phyloP scores from a whole-genome alignment of 2,797 vertebrate genomes.

The Mionectes olivaceus region DNA sequence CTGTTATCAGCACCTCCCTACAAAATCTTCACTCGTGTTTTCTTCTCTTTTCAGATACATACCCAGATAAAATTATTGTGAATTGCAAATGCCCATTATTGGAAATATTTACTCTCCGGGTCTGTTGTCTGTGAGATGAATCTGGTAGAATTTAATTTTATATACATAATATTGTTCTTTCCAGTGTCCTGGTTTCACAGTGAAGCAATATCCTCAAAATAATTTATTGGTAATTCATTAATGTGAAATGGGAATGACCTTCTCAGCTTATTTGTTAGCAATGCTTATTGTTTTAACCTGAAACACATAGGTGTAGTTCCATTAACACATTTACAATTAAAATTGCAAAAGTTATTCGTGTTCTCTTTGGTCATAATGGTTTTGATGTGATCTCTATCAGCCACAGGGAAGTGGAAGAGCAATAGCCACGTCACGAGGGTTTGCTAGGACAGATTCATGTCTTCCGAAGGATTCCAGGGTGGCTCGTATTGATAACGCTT shows the following conservation, averaged over 20 bases:
- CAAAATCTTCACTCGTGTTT: not conserved
- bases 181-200: not conserved
- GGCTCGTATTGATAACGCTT: not conserved
- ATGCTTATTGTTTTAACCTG: not conserved
- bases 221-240: conserved; percentile 46
- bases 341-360: not conserved
- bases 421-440: not conserved
- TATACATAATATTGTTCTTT: not conserved
- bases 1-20: conserved; percentile 8
- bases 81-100: not conserved
- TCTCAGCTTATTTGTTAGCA: not conserved
- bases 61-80: not conserved
- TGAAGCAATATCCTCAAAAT: conserved; percentile 28
- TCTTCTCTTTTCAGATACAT: not conserved
- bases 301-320: not conserved
- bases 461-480: not conserved
- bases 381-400: conserved; percentile 7
- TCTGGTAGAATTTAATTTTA: conserved; percentile 30
- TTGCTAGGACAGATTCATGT: not conserved
- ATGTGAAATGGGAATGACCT: conserved; percentile 30
- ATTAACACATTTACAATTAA: not conserved
- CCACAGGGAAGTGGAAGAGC: not conserved
- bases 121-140: not conserved
- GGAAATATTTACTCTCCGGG: not conserved
- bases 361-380: not conserved